Evolutionary conservation across 2,797 vertebrate species (phyloP), one percentile per base, ranked within the genome.

Genomic region (Botia almorhae): DNA sequence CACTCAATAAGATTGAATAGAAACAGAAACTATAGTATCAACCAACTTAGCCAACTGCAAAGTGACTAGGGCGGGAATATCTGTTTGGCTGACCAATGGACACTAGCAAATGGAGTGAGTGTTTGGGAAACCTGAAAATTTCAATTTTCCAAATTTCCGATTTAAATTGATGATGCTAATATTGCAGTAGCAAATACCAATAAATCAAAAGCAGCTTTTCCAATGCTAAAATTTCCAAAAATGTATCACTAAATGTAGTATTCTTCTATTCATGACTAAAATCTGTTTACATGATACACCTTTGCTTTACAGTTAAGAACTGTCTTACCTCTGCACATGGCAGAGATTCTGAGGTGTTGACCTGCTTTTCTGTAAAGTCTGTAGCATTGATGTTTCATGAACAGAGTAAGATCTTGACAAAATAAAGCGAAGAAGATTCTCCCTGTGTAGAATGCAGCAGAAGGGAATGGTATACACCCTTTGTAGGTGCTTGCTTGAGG

Each of bases 401-500:
- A 65, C 60, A 65, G 69, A 74, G 11, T 7, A 3, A 61, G 69
- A 73, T 61, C 60, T 72, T 46, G 69, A 73, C 69, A 64, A 80
- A 72, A 73, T 17, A 75, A 73, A 50, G 60, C 6, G 2, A 69
- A 69, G 10, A 21, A 17, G 33, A 75, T 46, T 21, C 16, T 36
- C 60, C n/a, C 36, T 50, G 11, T 72, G 19, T 65, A 36, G 50
- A 26, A 53, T 2, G 39, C 50, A 16, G 33, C 51, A 16, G 17
- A 43, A 7, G 16, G 17, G 69, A 48, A 36, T 33, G 48, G 43
- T 48, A 80, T 61, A 46, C 11, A 19, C 21, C 48, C 56, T 58
- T 43, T 69, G 17, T 63, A 13, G 64, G 56, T 46, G 4, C 80
- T 63, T 67, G 55, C 74, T 78, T 60, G 75, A 78, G 78, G 73